These are phyloP conservation scores for Drosophila subsilvestris DNA, from an alignment of 2,888 invertebrate species.

Conservation along the genomic window DNA sequence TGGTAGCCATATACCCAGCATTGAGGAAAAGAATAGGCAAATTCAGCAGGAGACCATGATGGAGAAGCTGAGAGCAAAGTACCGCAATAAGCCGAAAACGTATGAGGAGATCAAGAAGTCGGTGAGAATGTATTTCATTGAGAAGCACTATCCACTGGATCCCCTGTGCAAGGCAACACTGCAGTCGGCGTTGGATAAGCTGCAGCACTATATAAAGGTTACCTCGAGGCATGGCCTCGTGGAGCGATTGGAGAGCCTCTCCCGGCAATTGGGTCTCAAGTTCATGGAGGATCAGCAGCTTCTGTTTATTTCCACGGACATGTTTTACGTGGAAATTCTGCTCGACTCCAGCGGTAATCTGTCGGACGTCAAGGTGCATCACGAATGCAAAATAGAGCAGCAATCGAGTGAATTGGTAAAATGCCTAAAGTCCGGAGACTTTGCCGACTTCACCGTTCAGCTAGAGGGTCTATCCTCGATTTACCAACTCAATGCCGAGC, in stretches of 20 bases:
- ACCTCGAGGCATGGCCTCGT: slow-evolving; percentile 95
- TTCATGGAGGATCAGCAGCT: slow-evolving; percentile 93
- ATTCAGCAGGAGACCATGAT: slow-evolving; percentile 94
- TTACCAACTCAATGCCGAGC: slow-evolving; percentile 97
- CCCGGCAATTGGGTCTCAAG: slow-evolving; percentile 95
- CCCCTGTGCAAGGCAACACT: slow-evolving; percentile 92
- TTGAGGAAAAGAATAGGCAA: slow-evolving; percentile 87
- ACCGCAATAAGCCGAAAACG: slow-evolving; percentile 92
- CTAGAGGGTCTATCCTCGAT: slow-evolving; percentile 96
- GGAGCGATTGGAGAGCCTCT: slow-evolving; percentile 95
- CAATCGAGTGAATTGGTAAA: slow-evolving; percentile 95
- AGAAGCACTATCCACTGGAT: slow-evolving; percentile 95
- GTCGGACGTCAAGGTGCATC: slow-evolving; percentile 95
- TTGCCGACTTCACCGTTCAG: slow-evolving; percentile 95
- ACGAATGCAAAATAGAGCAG: slow-evolving; percentile 93
- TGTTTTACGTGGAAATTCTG: slow-evolving; percentile 97
- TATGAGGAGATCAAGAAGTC: slow-evolving; percentile 94
- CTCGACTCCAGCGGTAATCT: slow-evolving; percentile 93
- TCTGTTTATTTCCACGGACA: slow-evolving; percentile 96
- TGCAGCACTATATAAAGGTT: slow-evolving; percentile 97
- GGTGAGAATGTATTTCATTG: slow-evolving; percentile 93
- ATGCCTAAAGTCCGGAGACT: slow-evolving; percentile 93
- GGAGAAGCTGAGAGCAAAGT: slow-evolving; percentile 93
- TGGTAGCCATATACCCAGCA: slow-evolving; percentile 62
- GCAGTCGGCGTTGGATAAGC: slow-evolving; percentile 95